Evolutionary conservation across 2,888 invertebrate species (phyloP), one percentile per base, ranked within the genome.

Genomic region (Junonia oenone): DNA sequence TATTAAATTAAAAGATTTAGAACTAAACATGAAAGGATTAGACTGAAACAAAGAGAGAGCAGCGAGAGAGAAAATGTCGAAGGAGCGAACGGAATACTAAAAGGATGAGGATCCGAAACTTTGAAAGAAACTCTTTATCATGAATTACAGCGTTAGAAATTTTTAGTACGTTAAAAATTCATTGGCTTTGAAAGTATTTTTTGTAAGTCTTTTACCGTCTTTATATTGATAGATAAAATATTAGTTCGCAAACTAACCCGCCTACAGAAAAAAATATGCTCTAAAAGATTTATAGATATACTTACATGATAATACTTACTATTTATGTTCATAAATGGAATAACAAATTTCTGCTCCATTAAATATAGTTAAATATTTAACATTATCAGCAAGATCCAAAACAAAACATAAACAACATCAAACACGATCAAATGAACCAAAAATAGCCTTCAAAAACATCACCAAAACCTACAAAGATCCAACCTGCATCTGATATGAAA

Each of bases 391-490:
- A 6, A 29, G 11, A 29, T 0, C 8, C 11, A 29, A 8, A 29
- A 29, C 9, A 8, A 29, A 29, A 29, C 1, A 0, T 29, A 29
- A 11, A 29, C 8, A 38, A 1, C 19, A 17, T n/a, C 11, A 11
- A 5, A 15, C 19, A 37, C 2, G 5, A 15, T 19, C 17, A 19
- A 19, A 19, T 9, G 26, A 26, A 26, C 13, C 13, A 13, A 22
- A 6, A 19, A 13, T 4, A 43, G 19, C 9, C 11, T 40, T 5
- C 11, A 40, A 40, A 6, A 13, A 13, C 1, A 26, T 13, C 15
- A 54, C 22, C 14, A 48, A 2, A 43, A 33, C 40, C 33, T 54
- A n/a, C 46, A 46, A 53, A 53, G 31, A n/a, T 14, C 14, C 37
- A 26, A 40, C 40, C 27, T 29, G 14, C 14, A 47, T 15, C 43